Evolutionary conservation across 2,113 vertebrate genomes (phyloP).

Genomic region (Gavia stellata): DNA sequence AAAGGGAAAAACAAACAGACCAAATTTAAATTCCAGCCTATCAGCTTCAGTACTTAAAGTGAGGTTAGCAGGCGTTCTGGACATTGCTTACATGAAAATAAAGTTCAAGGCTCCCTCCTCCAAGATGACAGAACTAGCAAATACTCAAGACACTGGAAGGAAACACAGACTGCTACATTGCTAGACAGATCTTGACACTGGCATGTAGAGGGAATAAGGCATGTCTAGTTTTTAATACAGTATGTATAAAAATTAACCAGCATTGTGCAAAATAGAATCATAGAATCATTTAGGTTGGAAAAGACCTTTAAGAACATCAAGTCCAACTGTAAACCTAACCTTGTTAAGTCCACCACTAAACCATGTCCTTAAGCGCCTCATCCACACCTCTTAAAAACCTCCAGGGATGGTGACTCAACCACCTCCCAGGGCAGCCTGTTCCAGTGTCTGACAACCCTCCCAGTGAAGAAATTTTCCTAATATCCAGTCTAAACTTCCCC

Average conservation of each 20-base stretch:
- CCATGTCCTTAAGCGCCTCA: too few species aligned
- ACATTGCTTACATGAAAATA: not conserved
- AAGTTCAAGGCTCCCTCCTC: not conserved
- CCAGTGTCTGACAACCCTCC: too few species aligned
- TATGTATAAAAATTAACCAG: not conserved
- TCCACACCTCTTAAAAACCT: too few species aligned
- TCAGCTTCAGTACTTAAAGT: not conserved
- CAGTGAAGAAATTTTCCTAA: too few species aligned
- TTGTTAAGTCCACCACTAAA: too few species aligned
- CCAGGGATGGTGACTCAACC: too few species aligned
- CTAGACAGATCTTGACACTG: not conserved
- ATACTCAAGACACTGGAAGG: not conserved
- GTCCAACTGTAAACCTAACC: too few species aligned
- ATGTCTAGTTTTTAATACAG: not conserved
- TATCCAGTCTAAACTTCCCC: too few species aligned
- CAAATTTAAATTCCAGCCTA: not conserved
- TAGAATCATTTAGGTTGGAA: too few species aligned
- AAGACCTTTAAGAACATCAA: too few species aligned
- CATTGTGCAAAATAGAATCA: not conserved
- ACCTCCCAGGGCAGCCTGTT: too few species aligned
- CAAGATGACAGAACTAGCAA: not conserved
- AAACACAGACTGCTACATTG: not conserved
- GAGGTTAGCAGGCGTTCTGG: not conserved
- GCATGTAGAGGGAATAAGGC: not conserved
- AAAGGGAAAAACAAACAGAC: not conserved